These are phyloP conservation scores for Haliaeetus leucogaster DNA, from an alignment of 2,113 vertebrate species.

Conservation along the genomic window DNA sequence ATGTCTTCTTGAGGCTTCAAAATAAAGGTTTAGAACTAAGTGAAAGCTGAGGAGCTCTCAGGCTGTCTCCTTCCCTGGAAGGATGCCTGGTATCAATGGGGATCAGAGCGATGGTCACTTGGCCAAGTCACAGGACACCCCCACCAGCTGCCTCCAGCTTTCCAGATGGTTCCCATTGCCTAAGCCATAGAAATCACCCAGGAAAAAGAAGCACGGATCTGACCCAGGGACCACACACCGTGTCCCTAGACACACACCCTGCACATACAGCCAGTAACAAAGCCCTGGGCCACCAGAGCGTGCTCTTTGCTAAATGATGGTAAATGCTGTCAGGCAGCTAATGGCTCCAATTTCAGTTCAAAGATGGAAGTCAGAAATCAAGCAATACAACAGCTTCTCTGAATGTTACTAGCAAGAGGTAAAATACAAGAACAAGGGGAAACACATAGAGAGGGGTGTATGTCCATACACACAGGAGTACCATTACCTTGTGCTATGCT, in stretches of 20 bases:
- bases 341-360: not conserved
- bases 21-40: not conserved
- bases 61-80: not conserved
- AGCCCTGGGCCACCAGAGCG: not conserved
- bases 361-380: not conserved
- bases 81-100: not conserved
- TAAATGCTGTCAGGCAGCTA: not conserved
- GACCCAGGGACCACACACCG: not conserved
- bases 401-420: not conserved
- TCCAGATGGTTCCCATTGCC: not conserved
- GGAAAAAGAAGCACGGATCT: not conserved
- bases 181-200: not conserved
- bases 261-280: not conserved
- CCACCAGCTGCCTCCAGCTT: not conserved
- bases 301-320: not conserved
- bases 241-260: not conserved
- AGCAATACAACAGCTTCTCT: not conserved
- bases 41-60: not conserved
- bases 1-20: not conserved
- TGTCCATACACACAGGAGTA: not conserved
- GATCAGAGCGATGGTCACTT: not conserved
- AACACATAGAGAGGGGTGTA: not conserved
- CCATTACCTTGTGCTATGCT: not conserved
- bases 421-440: not conserved
- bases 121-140: not conserved